Base-by-base conservation (phyloP, 2,113 vertebrate genomes). In the Syngnathus floridae region DNA sequence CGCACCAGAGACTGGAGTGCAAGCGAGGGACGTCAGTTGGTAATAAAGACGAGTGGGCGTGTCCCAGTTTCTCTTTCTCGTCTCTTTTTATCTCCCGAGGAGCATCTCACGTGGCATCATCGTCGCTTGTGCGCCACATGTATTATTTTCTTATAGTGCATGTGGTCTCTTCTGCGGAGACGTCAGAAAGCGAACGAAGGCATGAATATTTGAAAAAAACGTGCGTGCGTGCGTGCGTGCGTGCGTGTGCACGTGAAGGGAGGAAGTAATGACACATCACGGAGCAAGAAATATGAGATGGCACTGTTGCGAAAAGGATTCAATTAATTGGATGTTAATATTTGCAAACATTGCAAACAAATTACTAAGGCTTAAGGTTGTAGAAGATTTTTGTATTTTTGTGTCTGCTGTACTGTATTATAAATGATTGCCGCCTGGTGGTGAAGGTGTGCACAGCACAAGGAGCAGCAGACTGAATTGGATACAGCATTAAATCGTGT, bases 1-100 rank as follows among this genome's bases (percentile, higher is more conserved):
- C 75, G 72, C 81, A 54, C 69, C 74, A 31, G 56, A 1, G 75
- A 67, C 76, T 69, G 69, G 66, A 14, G 73, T n/a, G 59, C 14
- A 40, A 61, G 59, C 21, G 13, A 26, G 11, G 3, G 59, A 26
- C 40, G 26, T 31, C 26, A 11, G 38, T 40, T 61, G 16, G 38
- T 1, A 61, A 43, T 43, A 61, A 61, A 45, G 59, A 43, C 21
- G 38, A 61, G 40, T 41, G 38, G 59, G 59, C 59, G 59, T 61
- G 59, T 41, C 68, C n/a, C 11, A 8, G 11, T 56, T 31, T 31
- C 41, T 22, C 37, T 4, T 14, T 46, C 43, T 31, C 41, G 36
- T 26, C 35, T 48, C 40, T 4, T 54, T 48, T 37, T 22, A 64
- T 57, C 49, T 63, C 54, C 59, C 59, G 19, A 61, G 59, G 59